Conservation (phyloP, 2,113 vertebrate genomes). For the Pagrus major region DNA sequence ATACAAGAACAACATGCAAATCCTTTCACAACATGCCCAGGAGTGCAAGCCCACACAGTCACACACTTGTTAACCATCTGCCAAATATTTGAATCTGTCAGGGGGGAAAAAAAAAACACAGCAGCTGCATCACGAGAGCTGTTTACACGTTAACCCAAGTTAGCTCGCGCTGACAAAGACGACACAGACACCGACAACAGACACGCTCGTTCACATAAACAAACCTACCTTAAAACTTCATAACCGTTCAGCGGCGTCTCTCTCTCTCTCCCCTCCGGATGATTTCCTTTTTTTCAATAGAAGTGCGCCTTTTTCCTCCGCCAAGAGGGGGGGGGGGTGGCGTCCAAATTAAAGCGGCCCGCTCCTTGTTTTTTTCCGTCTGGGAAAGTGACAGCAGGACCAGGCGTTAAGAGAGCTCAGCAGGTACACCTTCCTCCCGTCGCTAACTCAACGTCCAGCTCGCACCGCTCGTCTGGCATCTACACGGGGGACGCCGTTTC, state of each 20-base stretch:
- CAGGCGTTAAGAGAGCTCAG: constrained; percentile 8
- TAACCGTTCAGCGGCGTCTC: constrained; percentile 71
- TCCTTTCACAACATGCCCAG: background rate
- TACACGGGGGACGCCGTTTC: background rate
- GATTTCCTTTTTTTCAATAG: constrained; percentile 77
- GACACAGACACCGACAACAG: background rate
- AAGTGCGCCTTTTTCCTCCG: constrained; percentile 87
- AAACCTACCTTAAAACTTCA: constrained; percentile 81
- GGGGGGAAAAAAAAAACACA: background rate
- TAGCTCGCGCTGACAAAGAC: background rate
- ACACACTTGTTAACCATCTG: constrained; percentile 18
- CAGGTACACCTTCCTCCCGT: constrained; percentile 31
- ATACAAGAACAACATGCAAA: background rate
- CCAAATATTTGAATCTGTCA: constrained; percentile 35
- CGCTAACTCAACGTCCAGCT: background rate
- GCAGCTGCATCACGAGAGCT: background rate
- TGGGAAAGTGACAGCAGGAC: constrained; percentile 57
- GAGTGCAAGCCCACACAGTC: background rate
- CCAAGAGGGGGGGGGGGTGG: constrained; percentile 76
- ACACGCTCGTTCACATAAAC: background rate
- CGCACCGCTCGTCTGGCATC: background rate
- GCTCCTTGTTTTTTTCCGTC: constrained; percentile 66
- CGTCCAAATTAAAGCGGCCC: constrained; percentile 80
- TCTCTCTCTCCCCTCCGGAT: constrained; percentile 62
- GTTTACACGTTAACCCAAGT: background rate